These are phyloP conservation scores for Caenorhabditis brenneri DNA, from an alignment of 1,140 invertebrate genomes.

Conservation along the genomic window DNA sequence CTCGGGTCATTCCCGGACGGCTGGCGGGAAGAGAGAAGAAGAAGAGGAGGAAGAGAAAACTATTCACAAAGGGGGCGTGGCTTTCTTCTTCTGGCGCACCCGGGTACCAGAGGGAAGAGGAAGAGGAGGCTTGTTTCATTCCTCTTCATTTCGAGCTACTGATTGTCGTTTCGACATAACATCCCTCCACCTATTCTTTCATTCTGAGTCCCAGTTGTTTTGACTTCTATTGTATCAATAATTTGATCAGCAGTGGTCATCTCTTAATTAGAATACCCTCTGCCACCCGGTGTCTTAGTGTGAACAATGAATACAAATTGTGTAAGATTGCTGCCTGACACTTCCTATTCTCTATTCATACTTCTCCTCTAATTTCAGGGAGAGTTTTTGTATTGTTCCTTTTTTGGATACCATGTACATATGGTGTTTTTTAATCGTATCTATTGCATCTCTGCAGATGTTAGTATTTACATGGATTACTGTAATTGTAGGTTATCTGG, in stretches of 20 bases:
- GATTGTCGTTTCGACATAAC: neutral
- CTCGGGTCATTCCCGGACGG: neutral
- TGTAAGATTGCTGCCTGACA: conserved; percentile 4
- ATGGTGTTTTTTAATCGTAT: neutral
- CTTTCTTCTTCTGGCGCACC: neutral
- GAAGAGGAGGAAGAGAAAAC: neutral
- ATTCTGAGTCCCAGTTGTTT: conserved; percentile 4
- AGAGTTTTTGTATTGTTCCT: neutral
- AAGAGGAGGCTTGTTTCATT: conserved; percentile 2
- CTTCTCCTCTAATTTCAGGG: conserved; percentile 40
- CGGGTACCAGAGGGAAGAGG: neutral
- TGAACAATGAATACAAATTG: conserved; percentile 31
- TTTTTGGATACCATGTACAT: neutral
- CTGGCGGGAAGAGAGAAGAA: neutral
- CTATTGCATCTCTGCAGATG: conserved; percentile 33
- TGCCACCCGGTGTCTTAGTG: neutral
- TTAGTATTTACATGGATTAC: conserved; percentile 27
- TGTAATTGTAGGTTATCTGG: conserved; percentile 22
- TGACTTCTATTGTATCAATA: conserved; percentile 18
- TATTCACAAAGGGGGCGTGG: conserved; percentile 18
- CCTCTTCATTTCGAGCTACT: conserved; percentile 16
- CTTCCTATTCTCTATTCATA: neutral
- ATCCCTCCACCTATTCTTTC: too few relatives aligned
- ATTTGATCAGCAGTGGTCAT: conserved; percentile 8
- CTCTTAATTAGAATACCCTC: neutral